A percentile compares a stretch with the other conserved stretches of the same genome.
These are phyloP conservation scores for Drymodes brunneopygia DNA, from an alignment of 2,113 vertebrate genomes.

Conservation along the genomic window DNA sequence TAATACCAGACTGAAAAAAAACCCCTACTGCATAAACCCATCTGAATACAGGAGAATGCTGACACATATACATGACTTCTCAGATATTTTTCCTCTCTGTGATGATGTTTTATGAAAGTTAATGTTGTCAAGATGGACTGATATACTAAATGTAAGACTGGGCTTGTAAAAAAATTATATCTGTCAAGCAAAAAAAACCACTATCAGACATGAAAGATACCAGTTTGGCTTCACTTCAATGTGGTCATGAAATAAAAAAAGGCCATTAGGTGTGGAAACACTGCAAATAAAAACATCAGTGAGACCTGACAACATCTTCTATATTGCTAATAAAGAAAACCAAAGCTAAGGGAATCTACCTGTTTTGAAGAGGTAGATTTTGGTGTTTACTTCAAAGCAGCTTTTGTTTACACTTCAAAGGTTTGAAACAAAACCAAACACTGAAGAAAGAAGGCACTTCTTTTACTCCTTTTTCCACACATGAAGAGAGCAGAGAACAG, in stretches of 20 bases:
- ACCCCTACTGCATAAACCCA: accelerated
- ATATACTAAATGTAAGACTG: background rate
- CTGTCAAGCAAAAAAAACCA: background rate
- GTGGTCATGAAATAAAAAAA: background rate
- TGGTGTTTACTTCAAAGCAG: background rate
- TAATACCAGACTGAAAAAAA: background rate
- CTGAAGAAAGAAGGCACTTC: background rate
- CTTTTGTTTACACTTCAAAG: slow-evolving; percentile 18
- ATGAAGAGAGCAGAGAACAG: background rate
- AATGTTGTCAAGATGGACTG: background rate
- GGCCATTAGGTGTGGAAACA: background rate
- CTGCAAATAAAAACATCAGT: background rate
- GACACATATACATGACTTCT: background rate
- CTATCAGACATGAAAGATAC: background rate
- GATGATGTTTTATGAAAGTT: background rate
- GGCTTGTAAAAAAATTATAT: background rate
- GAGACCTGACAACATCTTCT: background rate
- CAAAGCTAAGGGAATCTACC: background rate
- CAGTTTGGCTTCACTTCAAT: background rate
- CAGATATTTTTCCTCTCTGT: background rate
- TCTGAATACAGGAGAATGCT: background rate
- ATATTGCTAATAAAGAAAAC: background rate
- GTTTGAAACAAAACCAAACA: background rate
- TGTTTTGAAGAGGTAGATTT: background rate
- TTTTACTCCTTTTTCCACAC: background rate